A percentile compares a stretch with the other conserved stretches of the same genome.
Evolutionary conservation across 2,797 vertebrate species (phyloP).

Genomic region (Alectoris magna): DNA sequence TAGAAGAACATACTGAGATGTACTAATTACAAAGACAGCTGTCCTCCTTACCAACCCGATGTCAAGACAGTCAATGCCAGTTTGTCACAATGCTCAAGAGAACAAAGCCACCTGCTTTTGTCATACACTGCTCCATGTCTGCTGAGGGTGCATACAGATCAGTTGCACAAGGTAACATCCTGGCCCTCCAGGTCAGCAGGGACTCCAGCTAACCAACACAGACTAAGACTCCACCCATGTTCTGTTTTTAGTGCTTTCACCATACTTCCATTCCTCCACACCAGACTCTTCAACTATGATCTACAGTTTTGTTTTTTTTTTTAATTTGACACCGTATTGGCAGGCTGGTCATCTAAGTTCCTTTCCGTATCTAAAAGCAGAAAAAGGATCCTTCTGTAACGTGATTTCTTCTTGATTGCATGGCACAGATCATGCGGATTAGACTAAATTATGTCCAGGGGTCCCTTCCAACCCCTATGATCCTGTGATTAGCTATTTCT

Average conservation of each 20-base stretch:
- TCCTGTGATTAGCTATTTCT: too few relatives aligned
- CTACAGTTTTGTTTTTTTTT: not conserved
- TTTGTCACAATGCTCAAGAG: not conserved
- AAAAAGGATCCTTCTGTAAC: not conserved
- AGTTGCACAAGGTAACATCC: not conserved
- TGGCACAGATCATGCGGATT: not conserved
- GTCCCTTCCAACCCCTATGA: too few relatives aligned
- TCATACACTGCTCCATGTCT: not conserved
- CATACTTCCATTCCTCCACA: not conserved
- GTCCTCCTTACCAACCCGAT: conserved; percentile 25
- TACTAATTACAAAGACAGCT: conserved; percentile 73
- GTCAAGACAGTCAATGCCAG: not conserved
- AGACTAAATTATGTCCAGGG: not conserved
- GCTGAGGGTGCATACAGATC: not conserved
- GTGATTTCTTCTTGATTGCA: not conserved
- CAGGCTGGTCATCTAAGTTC: not conserved
- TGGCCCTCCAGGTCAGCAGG: not conserved
- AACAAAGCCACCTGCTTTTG: not conserved
- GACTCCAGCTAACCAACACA: not conserved
- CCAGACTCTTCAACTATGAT: not conserved
- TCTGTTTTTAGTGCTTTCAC: not conserved
- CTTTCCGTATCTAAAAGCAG: not conserved
- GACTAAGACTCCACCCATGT: not conserved
- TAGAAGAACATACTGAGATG: conserved; percentile 70
- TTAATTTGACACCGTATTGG: not conserved